A percentile compares a stretch with the other conserved stretches of the same genome.
phyloP scores from a whole-genome alignment of 2,797 vertebrate species.

The Antrozous pallidus region DNA sequence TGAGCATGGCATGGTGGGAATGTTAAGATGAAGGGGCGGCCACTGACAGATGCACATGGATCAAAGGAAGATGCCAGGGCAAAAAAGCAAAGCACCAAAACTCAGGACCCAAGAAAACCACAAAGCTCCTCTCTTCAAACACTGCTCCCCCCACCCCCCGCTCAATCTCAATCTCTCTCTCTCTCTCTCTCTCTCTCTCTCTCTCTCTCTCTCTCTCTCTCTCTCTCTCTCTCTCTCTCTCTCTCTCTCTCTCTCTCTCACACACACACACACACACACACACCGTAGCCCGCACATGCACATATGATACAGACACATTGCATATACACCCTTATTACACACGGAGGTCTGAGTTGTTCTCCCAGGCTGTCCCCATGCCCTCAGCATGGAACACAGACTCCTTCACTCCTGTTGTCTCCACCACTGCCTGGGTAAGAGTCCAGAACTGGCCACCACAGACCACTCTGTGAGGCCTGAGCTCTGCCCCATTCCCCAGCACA shows the following conservation, averaged over 20 bases:
- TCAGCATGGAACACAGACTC: neutral
- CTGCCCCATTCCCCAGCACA: neutral
- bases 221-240: too few relatives aligned
- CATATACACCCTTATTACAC: neutral
- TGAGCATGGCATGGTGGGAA: neutral
- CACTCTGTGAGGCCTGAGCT: neutral
- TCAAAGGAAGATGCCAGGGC: neutral
- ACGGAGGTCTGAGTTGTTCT: neutral
- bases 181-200: too few relatives aligned
- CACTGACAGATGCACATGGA: neutral
- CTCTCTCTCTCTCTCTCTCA: too few relatives aligned
- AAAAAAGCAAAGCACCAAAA: neutral
- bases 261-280: neutral
- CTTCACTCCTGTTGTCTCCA: neutral
- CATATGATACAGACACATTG: neutral
- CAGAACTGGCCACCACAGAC: neutral
- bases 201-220: too few relatives aligned
- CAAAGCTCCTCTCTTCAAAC: neutral
- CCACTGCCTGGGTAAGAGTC: neutral
- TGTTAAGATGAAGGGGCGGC: neutral
- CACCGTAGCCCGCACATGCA: neutral
- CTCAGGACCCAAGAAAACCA: neutral
- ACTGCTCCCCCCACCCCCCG: neutral
- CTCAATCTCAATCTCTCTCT: too few relatives aligned
- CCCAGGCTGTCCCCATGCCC: neutral